These are phyloP conservation scores for Chironomus tepperi DNA, from an alignment of 1,140 invertebrate genomes.

Conservation along the genomic window DNA sequence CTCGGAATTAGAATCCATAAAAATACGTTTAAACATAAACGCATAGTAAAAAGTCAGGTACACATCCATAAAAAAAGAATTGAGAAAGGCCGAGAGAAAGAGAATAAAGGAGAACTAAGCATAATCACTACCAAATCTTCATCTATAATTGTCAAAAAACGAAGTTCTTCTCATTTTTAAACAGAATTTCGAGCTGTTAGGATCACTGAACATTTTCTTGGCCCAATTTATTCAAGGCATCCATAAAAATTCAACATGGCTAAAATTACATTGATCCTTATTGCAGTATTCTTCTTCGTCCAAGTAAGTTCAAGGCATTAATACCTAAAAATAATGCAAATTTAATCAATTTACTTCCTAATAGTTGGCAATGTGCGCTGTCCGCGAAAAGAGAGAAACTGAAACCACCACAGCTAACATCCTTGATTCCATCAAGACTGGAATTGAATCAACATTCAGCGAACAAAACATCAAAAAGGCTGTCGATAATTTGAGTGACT, in stretches of 20 bases:
- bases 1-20: too few species aligned
- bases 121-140: not conserved
- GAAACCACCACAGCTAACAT: not conserved
- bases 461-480: conserved; percentile 10
- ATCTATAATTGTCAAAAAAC: too few species aligned
- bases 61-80: not conserved
- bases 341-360: not conserved
- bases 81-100: not conserved
- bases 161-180: not conserved
- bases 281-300: not conserved
- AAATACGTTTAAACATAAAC: too few species aligned
- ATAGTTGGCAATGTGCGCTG: not conserved
- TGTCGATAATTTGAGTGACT: not conserved
- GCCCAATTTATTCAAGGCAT: not conserved
- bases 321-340: not conserved
- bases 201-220: not conserved
- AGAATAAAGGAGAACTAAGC: not conserved
- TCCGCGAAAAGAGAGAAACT: not conserved
- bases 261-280: not conserved
- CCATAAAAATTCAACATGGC: not conserved
- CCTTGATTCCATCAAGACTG: not conserved
- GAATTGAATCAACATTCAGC: not conserved
- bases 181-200: not conserved
- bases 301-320: not conserved
- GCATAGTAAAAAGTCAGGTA: too few species aligned